A percentile compares a stretch with the other conserved stretches of the same genome.
Evolutionary conservation across 2,113 vertebrate species (phyloP).

Genomic region (Cynoglossus semilaevis): DNA sequence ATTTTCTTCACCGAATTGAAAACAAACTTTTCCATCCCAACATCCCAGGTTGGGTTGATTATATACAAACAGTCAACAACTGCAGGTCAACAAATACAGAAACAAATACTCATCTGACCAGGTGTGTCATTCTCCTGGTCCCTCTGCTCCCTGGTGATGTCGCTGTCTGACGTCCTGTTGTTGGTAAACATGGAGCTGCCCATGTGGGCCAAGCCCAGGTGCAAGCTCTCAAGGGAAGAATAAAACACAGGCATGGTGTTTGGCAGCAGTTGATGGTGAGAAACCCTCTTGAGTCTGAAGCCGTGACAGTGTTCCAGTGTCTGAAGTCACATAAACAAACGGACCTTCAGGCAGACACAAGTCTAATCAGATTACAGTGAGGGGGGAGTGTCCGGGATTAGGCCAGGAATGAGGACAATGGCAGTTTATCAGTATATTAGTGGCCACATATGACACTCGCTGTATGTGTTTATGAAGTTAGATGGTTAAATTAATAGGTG

Average conservation of each 20-base stretch:
- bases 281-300: constrained; percentile 5
- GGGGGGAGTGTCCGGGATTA: constrained; percentile 57
- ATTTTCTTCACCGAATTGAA: too few species aligned
- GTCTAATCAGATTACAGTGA: constrained; percentile 66
- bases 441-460: constrained; percentile 10
- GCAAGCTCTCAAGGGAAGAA: constrained; percentile 75
- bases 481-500: too few species aligned
- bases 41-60: too few species aligned
- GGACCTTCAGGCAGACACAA: constrained; percentile 27
- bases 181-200: constrained; percentile 77
- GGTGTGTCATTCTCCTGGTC: constrained; percentile 56
- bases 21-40: too few species aligned
- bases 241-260: constrained; percentile 74
- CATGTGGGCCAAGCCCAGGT: constrained; percentile 70
- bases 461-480: constrained; percentile 22
- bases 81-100: too few species aligned
- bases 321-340: constrained; percentile 4
- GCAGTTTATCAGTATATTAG: constrained; percentile 16
- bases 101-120: constrained; percentile 64
- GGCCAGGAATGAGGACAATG: constrained; percentile 7
- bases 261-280: constrained; percentile 14
- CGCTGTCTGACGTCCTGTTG: constrained; percentile 77
- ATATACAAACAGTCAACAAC: too few species aligned
- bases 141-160: constrained; percentile 53
- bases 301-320: not conserved